Evolutionary conservation across 2,888 invertebrate genomes (phyloP).

Genomic region (Chymomyza procnemis): DNA sequence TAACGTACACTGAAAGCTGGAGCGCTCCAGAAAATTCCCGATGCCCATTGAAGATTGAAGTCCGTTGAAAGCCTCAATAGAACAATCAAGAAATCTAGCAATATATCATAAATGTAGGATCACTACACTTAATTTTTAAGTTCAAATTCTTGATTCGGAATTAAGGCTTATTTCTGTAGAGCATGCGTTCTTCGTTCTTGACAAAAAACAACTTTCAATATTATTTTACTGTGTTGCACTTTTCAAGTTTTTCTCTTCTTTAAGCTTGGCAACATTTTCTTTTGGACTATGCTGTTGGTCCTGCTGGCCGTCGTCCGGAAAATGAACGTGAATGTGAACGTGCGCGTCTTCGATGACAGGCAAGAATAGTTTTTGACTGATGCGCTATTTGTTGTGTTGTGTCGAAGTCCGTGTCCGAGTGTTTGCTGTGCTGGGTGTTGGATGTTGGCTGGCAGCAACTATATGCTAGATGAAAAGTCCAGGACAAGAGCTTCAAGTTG

Average conservation of each 20-base stretch:
- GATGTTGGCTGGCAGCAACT: background rate
- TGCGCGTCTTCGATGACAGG: conserved; percentile 67
- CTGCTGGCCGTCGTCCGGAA: conserved; percentile 12
- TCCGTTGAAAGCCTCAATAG: conserved; percentile 4
- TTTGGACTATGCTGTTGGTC: background rate
- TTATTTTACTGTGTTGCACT: background rate
- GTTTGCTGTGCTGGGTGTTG: background rate
- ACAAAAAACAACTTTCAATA: background rate
- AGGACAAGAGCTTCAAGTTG: background rate
- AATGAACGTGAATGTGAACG: conserved; percentile 44
- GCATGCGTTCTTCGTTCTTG: conserved; percentile 14
- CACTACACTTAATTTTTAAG: background rate
- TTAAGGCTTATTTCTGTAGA: conserved; percentile 4
- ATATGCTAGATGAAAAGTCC: background rate
- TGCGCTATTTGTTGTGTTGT: conserved; percentile 59
- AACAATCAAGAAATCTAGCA: background rate
- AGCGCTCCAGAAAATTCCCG: conserved; percentile 41
- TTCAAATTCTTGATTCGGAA: too few species aligned
- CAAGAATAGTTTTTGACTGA: conserved; percentile 69
- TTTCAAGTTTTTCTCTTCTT: conserved; percentile 2
- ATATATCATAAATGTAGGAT: background rate
- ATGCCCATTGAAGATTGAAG: conserved; percentile 21
- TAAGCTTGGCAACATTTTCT: conserved; percentile 8
- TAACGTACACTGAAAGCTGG: conserved; percentile 28
- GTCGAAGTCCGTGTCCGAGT: conserved; percentile 21